phyloP scores from a whole-genome alignment of 2,888 invertebrate genomes.

The Drosophila fungiperda region DNA sequence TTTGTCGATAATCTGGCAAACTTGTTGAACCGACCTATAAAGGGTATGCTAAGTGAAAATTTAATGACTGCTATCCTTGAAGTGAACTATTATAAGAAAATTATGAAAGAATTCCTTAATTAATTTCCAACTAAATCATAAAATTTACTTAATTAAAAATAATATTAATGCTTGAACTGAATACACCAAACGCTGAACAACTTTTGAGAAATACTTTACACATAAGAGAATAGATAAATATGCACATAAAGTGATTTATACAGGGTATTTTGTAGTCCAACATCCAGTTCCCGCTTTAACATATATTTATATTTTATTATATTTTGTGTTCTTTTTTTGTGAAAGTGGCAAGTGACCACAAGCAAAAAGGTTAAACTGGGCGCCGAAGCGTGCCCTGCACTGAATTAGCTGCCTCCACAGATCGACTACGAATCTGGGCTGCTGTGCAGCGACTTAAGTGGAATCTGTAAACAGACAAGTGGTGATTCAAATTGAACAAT shows the following conservation, averaged over 20 bases:
- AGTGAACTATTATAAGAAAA: background rate
- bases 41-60: constrained; percentile 3
- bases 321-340: constrained; percentile 60
- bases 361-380: constrained; percentile 74
- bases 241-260: background rate
- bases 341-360: constrained; percentile 76
- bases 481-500: constrained; percentile 31
- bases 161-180: background rate
- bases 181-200: background rate
- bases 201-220: background rate
- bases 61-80: background rate
- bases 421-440: constrained; percentile 25
- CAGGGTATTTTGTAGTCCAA: constrained; percentile 27
- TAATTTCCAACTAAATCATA: background rate
- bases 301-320: constrained; percentile 33
- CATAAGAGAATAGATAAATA: background rate
- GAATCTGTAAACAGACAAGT: constrained; percentile 14
- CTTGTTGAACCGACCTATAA: background rate
- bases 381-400: constrained; percentile 66
- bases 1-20: constrained; percentile 1
- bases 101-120: background rate
- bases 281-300: background rate
- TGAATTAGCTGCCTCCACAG: constrained; percentile 17
- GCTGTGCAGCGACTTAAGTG: constrained; percentile 27
- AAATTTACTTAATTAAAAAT: background rate